phyloP scores from a whole-genome alignment of 2,888 invertebrate species.

The Brachyopa scutellaris region DNA sequence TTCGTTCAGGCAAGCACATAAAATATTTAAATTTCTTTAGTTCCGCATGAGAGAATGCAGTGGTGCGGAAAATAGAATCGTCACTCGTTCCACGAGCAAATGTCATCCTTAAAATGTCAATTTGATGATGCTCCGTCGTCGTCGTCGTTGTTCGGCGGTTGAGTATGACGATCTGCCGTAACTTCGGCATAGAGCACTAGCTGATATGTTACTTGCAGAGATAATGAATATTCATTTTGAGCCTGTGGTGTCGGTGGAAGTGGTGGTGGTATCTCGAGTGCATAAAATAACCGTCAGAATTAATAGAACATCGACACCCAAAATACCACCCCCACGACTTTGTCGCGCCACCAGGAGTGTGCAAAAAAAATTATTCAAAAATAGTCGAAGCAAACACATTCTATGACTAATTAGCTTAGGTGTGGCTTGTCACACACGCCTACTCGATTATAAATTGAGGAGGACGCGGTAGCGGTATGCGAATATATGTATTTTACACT shows the following conservation, averaged over 20 bases:
- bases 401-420: constrained; percentile 44
- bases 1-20: not conserved
- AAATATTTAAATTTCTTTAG: constrained; percentile 48
- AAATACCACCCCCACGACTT: constrained; percentile 2
- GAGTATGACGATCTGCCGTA: constrained; percentile 3
- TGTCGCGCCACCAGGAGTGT: not conserved
- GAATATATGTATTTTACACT: too few species aligned
- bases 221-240: constrained; percentile 18
- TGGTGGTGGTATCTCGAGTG: not conserved
- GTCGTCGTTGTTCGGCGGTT: too few species aligned
- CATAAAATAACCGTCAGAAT: constrained; percentile 35
- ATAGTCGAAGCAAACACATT: constrained; percentile 17
- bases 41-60: constrained; percentile 55
- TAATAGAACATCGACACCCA: constrained; percentile 37
- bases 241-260: not conserved
- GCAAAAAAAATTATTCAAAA: constrained; percentile 26
- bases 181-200: not conserved
- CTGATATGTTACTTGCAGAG: not conserved
- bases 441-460: constrained; percentile 16
- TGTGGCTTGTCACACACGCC: constrained; percentile 28
- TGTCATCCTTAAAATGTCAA: constrained; percentile 59
- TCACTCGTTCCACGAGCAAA: constrained; percentile 30
- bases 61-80: constrained; percentile 60
- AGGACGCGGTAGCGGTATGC: not conserved
- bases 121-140: constrained; percentile 19